Evolutionary conservation across 2,797 vertebrate genomes (phyloP).

Genomic region (Astyanax mexicanus): DNA sequence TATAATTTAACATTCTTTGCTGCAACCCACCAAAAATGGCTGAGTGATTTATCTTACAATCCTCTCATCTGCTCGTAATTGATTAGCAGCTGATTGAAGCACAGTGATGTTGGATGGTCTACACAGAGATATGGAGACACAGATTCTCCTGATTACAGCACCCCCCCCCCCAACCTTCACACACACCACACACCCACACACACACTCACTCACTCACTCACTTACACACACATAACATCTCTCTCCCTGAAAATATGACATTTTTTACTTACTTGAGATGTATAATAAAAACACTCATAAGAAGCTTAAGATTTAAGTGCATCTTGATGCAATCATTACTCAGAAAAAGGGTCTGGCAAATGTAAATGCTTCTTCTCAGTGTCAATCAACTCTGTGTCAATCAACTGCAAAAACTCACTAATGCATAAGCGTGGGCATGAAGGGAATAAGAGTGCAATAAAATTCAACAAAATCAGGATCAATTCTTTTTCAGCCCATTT

Average conservation of each 20-base stretch:
- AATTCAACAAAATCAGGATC: too few relatives aligned
- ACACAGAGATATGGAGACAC: slow-evolving; percentile 15
- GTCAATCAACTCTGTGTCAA: slow-evolving; percentile 7
- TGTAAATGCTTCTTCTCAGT: not conserved
- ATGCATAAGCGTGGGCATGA: too few relatives aligned
- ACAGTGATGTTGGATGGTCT: slow-evolving; percentile 29
- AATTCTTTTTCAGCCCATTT: too few relatives aligned
- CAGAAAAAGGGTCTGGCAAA: not conserved
- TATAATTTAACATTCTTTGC: slow-evolving; percentile 26
- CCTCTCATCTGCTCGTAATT: slow-evolving; percentile 37
- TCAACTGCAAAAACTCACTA: too few relatives aligned
- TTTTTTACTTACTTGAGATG: slow-evolving; percentile 10
- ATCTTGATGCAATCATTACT: not conserved
- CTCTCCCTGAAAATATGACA: slow-evolving; percentile 10
- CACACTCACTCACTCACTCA: too few relatives aligned
- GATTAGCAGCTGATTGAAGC: slow-evolving; percentile 40
- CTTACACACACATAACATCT: slow-evolving; percentile 11
- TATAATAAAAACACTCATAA: slow-evolving; percentile 28
- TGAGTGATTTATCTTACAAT: slow-evolving; percentile 28
- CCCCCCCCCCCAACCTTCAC: too few relatives aligned
- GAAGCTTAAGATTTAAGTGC: not conserved
- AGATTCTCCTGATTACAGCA: slow-evolving; percentile 35
- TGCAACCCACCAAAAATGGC: slow-evolving; percentile 9
- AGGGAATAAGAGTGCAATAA: too few relatives aligned
- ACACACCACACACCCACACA: not conserved